A percentile compares a stretch with the other conserved stretches of the same genome.
Evolutionary conservation across 2,113 vertebrate species (phyloP).

Genomic region (Odocoileus virginianus): DNA sequence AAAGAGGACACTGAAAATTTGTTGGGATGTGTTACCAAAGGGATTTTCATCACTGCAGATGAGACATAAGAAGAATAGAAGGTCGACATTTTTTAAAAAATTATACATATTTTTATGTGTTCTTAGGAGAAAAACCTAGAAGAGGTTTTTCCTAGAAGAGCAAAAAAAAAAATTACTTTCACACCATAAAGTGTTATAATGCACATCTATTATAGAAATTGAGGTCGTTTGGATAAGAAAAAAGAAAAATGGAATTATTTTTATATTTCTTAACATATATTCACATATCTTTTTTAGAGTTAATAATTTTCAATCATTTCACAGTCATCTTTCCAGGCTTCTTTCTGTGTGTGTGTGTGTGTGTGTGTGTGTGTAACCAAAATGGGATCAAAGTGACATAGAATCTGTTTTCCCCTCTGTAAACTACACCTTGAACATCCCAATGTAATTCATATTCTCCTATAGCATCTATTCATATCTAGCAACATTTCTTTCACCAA

Average conservation of each 20-base stretch:
- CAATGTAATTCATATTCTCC: neutral
- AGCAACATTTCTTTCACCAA: neutral
- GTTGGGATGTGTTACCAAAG: neutral
- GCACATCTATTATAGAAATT: neutral
- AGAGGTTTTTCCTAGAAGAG: neutral
- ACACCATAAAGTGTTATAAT: neutral
- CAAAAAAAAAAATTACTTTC: neutral
- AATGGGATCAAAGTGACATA: neutral
- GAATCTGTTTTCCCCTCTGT: neutral
- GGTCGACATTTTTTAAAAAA: rapidly evolving
- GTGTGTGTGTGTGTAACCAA: neutral
- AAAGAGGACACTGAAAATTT: neutral
- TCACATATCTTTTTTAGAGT: neutral
- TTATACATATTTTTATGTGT: neutral
- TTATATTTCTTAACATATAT: neutral
- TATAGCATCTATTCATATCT: neutral
- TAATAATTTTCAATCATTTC: neutral
- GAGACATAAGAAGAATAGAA: neutral
- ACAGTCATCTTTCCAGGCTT: neutral
- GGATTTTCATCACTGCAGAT: neutral
- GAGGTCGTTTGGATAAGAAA: neutral
- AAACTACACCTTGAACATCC: neutral
- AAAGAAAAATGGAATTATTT: neutral
- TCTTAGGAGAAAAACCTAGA: neutral
- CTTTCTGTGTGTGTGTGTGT: neutral